Evolutionary conservation across 1,140 invertebrate species (phyloP), one percentile per base, ranked within the genome.

Genomic region (Drosophila nigromelanica): DNA sequence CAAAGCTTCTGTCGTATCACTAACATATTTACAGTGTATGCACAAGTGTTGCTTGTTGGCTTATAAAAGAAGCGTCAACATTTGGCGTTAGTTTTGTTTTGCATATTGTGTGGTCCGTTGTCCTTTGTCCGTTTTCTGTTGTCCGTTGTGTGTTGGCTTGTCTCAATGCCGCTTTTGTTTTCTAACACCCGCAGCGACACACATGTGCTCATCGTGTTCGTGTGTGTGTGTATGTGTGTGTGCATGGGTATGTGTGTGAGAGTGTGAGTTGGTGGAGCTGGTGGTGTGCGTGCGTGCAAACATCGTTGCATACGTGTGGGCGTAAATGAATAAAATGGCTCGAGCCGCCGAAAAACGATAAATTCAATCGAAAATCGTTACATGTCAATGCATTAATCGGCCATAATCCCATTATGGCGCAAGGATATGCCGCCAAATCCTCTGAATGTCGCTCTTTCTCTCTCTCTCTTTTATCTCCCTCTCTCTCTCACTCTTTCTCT

Each of bases 321-420:
- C 83, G 83, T 78, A 89, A 89, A 89, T 89, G 83, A 89, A 89
- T 89, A 89, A 89, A 89, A 89, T 86, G 82, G 76, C 83, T 82
- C 82, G 83, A 86, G 83, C 76, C 79, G 69, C 73, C 83, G 79
- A 89, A 89, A 89, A 89, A 89, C 85, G 85, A 89, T 89, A 90
- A 89, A 91, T 91, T 91, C 90, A 91, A 91, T 91, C 87, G 90
- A 90, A 91, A 91, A 91, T 91, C 90, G 90, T 91, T 91, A 89
- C 90, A 91, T 91, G 90, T 91, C 90, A 91, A 91, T 91, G 90
- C 90, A 89, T 91, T 91, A 91, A 91, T 91, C 90, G 90, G 76
- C 80, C 86, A 91, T 91, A 91, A 91, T 91, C 90, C 90, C 90
- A 91, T 91, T 91, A 91, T 90, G 90, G 87, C 76, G 76, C 80